These are phyloP conservation scores for Nephrotoma guestfalica DNA, from an alignment of 2,888 invertebrate species.

Conservation along the genomic window DNA sequence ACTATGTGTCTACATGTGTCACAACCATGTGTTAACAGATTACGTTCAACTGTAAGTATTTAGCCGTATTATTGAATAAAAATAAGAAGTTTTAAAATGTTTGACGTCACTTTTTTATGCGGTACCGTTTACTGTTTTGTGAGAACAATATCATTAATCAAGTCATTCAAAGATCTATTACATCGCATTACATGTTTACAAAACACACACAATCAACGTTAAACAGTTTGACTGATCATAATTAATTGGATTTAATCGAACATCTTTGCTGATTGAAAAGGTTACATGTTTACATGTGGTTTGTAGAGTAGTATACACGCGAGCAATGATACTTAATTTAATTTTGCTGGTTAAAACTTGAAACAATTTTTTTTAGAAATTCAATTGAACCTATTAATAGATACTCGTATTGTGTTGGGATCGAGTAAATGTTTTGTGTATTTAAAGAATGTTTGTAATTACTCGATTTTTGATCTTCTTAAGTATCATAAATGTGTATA, in stretches of 20 bases:
- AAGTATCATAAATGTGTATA: not conserved
- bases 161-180: not conserved
- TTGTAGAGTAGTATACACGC: not conserved
- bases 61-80: too few relatives aligned
- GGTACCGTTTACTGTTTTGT: too few relatives aligned
- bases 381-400: not conserved
- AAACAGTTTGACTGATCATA: not conserved
- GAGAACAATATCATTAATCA: too few relatives aligned
- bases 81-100: too few relatives aligned
- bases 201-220: not conserved
- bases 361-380: not conserved
- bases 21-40: too few relatives aligned
- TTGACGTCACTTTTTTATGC: too few relatives aligned
- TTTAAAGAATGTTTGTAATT: not conserved
- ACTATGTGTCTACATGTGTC: too few relatives aligned
- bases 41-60: too few relatives aligned
- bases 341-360: too few relatives aligned
- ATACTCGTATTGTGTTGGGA: not conserved
- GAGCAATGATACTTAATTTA: too few relatives aligned
- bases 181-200: not conserved
- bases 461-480: not conserved
- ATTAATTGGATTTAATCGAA: not conserved
- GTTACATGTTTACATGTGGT: not conserved
- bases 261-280: not conserved
- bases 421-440: not conserved